Percentiles rank a stretch among this genome's conserved stretches.
These are phyloP conservation scores for Falcaria lacertinaria DNA, from an alignment of 2,888 invertebrate species.

Conservation along the genomic window DNA sequence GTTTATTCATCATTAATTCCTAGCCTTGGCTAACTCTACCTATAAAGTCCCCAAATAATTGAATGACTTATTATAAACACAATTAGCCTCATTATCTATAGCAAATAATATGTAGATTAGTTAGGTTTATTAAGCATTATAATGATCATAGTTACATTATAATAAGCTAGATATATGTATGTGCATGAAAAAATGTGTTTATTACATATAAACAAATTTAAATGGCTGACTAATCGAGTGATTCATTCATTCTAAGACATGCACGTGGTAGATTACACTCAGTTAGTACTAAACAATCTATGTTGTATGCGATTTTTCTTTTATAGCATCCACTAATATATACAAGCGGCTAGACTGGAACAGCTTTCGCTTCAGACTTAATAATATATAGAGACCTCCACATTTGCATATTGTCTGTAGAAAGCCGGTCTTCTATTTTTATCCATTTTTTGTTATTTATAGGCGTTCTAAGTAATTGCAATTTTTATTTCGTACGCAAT, in stretches of 20 bases:
- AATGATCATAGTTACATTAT: too few relatives aligned
- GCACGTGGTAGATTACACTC: background rate
- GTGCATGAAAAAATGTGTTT: too few relatives aligned
- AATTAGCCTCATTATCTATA: too few relatives aligned
- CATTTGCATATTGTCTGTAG: background rate
- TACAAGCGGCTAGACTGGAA: conserved; percentile 10
- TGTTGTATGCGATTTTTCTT: background rate
- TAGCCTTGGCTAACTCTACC: too few relatives aligned
- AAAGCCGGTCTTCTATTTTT: conserved; percentile 42
- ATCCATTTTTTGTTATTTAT: conserved; percentile 12
- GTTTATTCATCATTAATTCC: too few relatives aligned
- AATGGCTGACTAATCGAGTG: background rate
- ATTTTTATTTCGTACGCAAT: background rate
- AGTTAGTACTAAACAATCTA: background rate
- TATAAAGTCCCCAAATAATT: too few relatives aligned
- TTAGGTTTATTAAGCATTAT: too few relatives aligned
- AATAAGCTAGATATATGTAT: too few relatives aligned
- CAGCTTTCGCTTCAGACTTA: conserved; percentile 26
- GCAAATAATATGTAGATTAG: too few relatives aligned
- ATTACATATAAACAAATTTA: too few relatives aligned
- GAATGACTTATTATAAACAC: too few relatives aligned
- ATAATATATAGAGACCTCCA: background rate
- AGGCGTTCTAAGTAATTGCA: background rate
- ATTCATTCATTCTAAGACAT: background rate
- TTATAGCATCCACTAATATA: too few relatives aligned